A percentile compares a stretch with the other conserved stretches of the same genome.
Conservation (phyloP, 2,113 vertebrate species). For the Mellivora capensis region DNA sequence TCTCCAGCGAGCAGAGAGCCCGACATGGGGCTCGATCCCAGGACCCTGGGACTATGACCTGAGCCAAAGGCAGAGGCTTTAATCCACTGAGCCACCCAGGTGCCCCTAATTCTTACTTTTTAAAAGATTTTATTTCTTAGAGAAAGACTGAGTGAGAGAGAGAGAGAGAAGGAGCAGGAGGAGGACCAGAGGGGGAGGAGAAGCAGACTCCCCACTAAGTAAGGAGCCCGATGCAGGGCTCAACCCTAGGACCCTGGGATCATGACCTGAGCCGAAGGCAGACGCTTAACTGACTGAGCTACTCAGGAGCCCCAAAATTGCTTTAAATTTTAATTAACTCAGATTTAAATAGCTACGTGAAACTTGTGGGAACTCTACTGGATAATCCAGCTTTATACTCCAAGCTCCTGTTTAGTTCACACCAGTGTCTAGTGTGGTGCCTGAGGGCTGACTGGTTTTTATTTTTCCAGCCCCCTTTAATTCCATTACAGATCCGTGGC, state of each 20-base stretch:
- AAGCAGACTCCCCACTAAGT: background rate
- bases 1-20: too few relatives aligned
- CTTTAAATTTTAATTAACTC: constrained; percentile 2
- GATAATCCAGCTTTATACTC: background rate
- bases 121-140: too few relatives aligned
- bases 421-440: background rate
- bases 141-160: background rate
- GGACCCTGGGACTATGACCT: too few relatives aligned
- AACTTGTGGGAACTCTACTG: background rate
- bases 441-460: background rate
- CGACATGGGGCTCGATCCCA: too few relatives aligned
- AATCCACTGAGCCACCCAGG: too few relatives aligned
- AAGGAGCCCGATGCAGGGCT: background rate
- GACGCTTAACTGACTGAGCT: background rate
- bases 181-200: background rate
- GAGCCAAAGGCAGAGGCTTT: too few relatives aligned
- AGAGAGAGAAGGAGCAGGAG: background rate
- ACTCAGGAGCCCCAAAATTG: background rate
- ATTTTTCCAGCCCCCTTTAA: background rate
- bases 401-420: background rate
- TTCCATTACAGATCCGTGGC: background rate
- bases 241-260: background rate
- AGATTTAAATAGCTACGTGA: background rate
- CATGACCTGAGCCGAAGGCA: background rate
- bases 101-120: too few relatives aligned